Conservation (phyloP, 2,797 vertebrate species). For the Tolypeutes matacus region DNA sequence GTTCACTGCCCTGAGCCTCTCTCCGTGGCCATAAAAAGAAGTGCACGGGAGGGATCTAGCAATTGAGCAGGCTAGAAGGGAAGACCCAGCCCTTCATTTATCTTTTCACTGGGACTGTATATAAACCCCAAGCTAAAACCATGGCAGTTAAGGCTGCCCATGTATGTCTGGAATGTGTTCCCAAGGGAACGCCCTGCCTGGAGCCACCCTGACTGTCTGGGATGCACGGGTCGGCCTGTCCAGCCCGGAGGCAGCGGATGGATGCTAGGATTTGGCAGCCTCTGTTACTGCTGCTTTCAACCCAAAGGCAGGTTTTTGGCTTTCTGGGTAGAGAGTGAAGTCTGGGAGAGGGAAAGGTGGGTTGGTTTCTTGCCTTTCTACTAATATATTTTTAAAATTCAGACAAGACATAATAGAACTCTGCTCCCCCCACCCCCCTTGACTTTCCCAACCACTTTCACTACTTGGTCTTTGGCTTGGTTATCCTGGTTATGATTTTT, state of each 20-base stretch:
- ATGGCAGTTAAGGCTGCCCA: not conserved
- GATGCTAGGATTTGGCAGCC: not conserved
- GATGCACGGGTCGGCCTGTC: not conserved
- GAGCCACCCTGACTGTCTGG: not conserved
- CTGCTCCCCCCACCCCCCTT: not conserved
- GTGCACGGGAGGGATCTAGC: not conserved
- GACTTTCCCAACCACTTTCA: not conserved
- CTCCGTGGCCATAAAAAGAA: not conserved
- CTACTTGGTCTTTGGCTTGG: not conserved
- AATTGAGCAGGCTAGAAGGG: not conserved
- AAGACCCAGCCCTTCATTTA: not conserved
- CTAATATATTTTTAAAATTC: not conserved
- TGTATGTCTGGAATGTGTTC: not conserved
- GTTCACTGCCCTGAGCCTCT: not conserved
- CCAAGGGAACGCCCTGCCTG: not conserved
- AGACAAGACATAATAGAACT: not conserved
- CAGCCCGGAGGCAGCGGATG: not conserved
- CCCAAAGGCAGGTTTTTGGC: not conserved
- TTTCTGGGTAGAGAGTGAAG: not conserved
- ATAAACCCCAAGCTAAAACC: not conserved
- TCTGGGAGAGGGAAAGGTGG: not conserved
- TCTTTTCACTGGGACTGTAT: not conserved
- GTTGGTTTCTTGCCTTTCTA: not conserved
- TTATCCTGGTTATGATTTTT: not conserved
- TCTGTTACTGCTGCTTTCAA: not conserved